Conservation (phyloP, 2,113 vertebrate genomes). For the Otocyon megalotis region DNA sequence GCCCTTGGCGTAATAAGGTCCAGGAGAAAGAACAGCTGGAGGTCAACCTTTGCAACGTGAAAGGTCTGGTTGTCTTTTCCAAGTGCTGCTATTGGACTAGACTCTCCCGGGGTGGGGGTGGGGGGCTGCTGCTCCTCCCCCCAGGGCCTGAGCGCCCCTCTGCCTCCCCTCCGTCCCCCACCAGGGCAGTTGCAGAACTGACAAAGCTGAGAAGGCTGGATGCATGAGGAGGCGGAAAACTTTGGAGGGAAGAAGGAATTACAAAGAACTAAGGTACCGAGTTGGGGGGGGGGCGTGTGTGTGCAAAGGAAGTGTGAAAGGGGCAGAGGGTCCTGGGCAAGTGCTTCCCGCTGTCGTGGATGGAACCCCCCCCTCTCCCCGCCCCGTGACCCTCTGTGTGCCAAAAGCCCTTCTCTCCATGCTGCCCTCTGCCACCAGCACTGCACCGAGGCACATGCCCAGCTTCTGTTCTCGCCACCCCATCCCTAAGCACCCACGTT, state of each 20-base stretch:
- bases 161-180: background rate
- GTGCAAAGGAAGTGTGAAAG: fast-evolving
- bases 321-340: background rate
- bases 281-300: fast-evolving
- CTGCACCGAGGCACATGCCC: background rate
- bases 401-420: background rate
- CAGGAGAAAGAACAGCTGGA: background rate
- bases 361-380: background rate
- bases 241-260: background rate
- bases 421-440: no score
- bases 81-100: fast-evolving
- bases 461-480: background rate
- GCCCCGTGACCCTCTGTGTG: fast-evolving
- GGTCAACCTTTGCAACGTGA: background rate
- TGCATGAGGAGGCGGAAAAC: background rate
- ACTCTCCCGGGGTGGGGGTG: fast-evolving
- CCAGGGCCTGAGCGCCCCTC: background rate
- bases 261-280: background rate
- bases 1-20: background rate
- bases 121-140: background rate
- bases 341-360: background rate
- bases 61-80: background rate
- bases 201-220: background rate
- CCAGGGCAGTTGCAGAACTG: background rate
- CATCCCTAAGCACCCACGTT: no score